phyloP scores from a whole-genome alignment of 2,888 invertebrate species.

The Andrena dorsata region DNA sequence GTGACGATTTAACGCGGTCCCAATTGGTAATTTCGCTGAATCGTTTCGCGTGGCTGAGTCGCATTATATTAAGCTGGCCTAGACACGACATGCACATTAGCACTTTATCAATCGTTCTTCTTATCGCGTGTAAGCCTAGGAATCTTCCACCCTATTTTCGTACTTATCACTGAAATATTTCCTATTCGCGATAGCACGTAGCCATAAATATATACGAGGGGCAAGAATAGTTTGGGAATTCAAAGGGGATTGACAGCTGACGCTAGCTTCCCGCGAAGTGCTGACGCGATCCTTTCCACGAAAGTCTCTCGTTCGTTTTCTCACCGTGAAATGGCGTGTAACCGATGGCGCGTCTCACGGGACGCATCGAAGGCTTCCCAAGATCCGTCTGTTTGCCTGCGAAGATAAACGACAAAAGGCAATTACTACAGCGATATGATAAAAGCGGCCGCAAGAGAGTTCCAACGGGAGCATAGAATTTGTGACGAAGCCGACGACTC shows the following conservation, averaged over 20 bases:
- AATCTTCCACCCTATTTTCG: neutral
- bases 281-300: neutral
- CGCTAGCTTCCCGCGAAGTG: too few relatives aligned
- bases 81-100: neutral
- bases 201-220: neutral
- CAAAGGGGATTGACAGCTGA: neutral
- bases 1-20: neutral
- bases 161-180: neutral
- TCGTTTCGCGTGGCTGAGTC: neutral
- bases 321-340: neutral
- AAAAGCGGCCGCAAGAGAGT: neutral
- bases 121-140: too few relatives aligned
- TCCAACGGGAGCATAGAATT: neutral
- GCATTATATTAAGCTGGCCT: neutral
- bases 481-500: neutral
- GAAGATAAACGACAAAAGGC: conserved; percentile 11
- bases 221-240: neutral
- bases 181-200: neutral
- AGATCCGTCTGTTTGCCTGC: neutral
- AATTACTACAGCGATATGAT: conserved; percentile 17
- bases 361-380: neutral
- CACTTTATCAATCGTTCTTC: neutral
- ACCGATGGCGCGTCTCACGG: neutral
- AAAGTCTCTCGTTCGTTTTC: neutral
- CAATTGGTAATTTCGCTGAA: conserved; percentile 1